These are phyloP conservation scores for Chloebia gouldiae DNA, from an alignment of 2,113 vertebrate species.

Conservation along the genomic window DNA sequence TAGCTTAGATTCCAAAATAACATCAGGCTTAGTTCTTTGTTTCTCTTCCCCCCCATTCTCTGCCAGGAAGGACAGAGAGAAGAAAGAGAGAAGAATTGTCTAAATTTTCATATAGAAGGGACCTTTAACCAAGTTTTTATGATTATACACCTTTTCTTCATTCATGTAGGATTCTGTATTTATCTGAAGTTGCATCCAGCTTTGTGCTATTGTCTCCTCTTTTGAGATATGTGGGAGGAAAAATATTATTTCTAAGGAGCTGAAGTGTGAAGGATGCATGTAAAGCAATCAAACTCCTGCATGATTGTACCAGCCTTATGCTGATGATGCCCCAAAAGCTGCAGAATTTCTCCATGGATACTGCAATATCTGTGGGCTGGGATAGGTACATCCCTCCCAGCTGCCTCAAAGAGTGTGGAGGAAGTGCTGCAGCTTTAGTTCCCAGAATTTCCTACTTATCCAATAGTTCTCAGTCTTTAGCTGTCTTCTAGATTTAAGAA, in stretches of 20 bases:
- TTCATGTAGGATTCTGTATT: not conserved
- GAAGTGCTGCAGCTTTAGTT: conserved; percentile 17
- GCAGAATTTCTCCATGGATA: conserved; percentile 63
- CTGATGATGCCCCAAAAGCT: conserved; percentile 60
- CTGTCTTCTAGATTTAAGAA: not conserved
- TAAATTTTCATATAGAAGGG: not conserved
- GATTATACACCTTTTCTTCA: not conserved
- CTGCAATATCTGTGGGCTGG: conserved; percentile 11
- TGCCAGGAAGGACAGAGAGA: not conserved
- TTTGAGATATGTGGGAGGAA: not conserved
- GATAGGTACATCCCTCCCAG: conserved; percentile 17
- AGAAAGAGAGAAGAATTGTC: not conserved
- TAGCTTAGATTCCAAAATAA: not conserved
- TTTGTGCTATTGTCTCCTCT: conserved; percentile 10
- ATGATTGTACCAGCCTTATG: conserved; percentile 9
- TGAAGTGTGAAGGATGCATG: conserved; percentile 10
- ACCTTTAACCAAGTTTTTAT: not conserved
- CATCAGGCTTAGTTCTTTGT: not conserved
- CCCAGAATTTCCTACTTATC: not conserved
- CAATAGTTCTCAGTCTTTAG: not conserved
- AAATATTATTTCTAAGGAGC: not conserved
- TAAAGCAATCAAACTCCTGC: not conserved
- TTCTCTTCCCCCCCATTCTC: not conserved
- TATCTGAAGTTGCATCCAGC: not conserved
- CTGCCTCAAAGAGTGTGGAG: not conserved